phyloP scores from a whole-genome alignment of 2,113 vertebrate species.

The Triplophysa siluroides region DNA sequence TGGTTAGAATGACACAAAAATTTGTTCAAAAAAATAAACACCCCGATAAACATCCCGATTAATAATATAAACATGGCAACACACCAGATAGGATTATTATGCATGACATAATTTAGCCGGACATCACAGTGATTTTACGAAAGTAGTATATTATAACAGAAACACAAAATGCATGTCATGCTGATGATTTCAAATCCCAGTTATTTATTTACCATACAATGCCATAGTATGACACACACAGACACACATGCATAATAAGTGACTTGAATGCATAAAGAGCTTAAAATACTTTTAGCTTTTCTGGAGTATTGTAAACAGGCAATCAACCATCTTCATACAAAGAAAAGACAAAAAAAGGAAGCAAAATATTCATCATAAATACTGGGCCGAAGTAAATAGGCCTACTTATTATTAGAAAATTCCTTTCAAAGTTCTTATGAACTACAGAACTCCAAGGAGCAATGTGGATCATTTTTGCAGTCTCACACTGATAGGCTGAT shows the following conservation, averaged over 20 bases:
- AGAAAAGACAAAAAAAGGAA: background rate
- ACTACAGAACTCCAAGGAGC: background rate
- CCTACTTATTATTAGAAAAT: background rate
- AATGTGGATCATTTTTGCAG: background rate
- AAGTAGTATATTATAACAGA: background rate
- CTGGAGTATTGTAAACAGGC: slow-evolving; percentile 26
- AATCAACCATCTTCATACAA: slow-evolving; percentile 11
- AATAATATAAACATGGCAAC: background rate
- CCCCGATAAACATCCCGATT: background rate
- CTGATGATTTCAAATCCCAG: background rate
- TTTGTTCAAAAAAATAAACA: background rate
- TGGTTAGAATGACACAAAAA: background rate
- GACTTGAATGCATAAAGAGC: slow-evolving; percentile 23
- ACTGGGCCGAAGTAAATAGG: background rate
- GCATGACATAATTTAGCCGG: background rate
- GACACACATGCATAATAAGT: slow-evolving; percentile 42
- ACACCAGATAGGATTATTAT: background rate
- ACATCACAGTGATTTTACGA: background rate
- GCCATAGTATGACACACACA: background rate
- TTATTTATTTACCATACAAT: slow-evolving; percentile 15
- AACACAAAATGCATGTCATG: background rate
- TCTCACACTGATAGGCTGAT: background rate
- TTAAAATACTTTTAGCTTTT: slow-evolving; percentile 24
- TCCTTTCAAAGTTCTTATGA: too few relatives aligned
- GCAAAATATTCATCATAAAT: background rate